phyloP scores from a whole-genome alignment of 2,888 invertebrate species.

The Hypsopygia costalis region DNA sequence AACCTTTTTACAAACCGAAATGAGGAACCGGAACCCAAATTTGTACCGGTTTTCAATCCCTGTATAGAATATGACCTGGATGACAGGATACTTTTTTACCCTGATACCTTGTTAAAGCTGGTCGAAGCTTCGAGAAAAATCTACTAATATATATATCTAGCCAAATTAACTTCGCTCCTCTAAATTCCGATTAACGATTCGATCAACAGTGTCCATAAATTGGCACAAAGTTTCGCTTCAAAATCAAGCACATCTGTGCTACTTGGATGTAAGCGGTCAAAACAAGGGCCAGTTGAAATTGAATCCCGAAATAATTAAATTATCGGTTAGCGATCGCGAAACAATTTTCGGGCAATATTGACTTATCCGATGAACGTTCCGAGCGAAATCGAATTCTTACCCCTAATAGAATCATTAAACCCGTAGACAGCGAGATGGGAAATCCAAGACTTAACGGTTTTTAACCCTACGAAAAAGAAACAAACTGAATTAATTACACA shows the following conservation, averaged over 20 bases:
- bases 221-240: neutral
- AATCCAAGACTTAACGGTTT: conserved; percentile 23
- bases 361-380: conserved; percentile 38
- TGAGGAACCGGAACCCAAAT: too few relatives aligned
- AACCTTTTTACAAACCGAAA: too few relatives aligned
- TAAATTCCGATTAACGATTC: too few relatives aligned
- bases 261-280: neutral
- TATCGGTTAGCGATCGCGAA: conserved; percentile 53
- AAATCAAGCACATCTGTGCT: conserved; percentile 3
- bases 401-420: conserved; percentile 42
- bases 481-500: conserved; percentile 19
- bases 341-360: conserved; percentile 61
- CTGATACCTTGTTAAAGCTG: too few relatives aligned
- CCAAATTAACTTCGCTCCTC: too few relatives aligned
- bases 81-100: too few relatives aligned
- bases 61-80: too few relatives aligned
- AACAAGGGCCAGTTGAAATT: conserved; percentile 14
- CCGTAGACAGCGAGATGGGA: conserved; percentile 22
- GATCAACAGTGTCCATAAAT: too few relatives aligned
- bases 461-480: conserved; percentile 19
- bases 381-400: conserved; percentile 44
- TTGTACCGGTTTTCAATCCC: too few relatives aligned
- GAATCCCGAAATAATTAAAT: conserved; percentile 55
- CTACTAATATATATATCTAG: too few relatives aligned
- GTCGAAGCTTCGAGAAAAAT: too few relatives aligned